Evolutionary conservation across 2,888 invertebrate genomes (phyloP), one percentile per base, ranked within the genome.

Genomic region (Leucoma salicis): DNA sequence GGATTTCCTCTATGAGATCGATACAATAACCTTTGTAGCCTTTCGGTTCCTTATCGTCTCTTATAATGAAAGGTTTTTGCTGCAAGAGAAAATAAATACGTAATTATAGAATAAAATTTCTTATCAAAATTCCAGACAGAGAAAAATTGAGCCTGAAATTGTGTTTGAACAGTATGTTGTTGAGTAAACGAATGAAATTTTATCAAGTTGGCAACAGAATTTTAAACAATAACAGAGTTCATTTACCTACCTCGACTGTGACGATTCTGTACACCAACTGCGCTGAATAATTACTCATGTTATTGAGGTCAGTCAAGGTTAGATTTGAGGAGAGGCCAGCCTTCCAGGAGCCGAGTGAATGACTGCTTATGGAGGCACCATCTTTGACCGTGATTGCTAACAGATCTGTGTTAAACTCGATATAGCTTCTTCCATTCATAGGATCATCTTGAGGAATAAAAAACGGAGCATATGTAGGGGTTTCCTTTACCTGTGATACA

Each of bases 21-120:
- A 99, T 96, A 75, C 99, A 99, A 74, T 98, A 99, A 5, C 99
- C 99, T 57, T 91, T 92, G 57, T 91, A 94, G 6, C 93, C 93
- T 74, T 93, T 94, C 0, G 92, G 92, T 0, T 92, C 84, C 0
- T 79, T 90, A 31, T 92, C 90, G 61, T 95, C 94, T 70, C 91
- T 91, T 70, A 95, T 94, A 29, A 96, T 93, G 66, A 97, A 97
- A 0, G 97, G 97, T 45, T 94, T 91, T 94, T 96, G 95, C 93
- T 95, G 70, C 37, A 89, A 43, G 21, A 90, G 39, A 44, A 38
- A 53, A 40, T 39, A 25, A 38, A 35, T 31, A 18, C 25, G 29
- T 28, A 3, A 32, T 28, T 40, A 33, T 36, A 39, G 29, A 43
- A 33, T 29, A 48, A 42, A 35, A 46, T 53, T 53, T 49, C 44